A percentile compares a stretch with the other conserved stretches of the same genome.
Conservation (phyloP, 2,888 invertebrate genomes). For the Oxystoma pomonae region DNA sequence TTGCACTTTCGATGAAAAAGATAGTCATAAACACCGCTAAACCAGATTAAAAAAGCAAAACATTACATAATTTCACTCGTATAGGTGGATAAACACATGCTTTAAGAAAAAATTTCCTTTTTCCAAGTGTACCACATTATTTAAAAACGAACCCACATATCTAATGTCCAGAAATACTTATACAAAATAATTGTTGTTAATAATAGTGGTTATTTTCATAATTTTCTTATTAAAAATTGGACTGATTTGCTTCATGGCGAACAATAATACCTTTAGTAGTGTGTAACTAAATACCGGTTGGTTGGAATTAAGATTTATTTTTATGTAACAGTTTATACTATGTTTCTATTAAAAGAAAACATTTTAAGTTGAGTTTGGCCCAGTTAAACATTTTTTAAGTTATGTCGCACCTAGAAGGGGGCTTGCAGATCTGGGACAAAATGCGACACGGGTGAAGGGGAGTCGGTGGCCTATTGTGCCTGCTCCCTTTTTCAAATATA, state of each 20-base stretch:
- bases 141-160: neutral
- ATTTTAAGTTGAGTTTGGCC: too few species aligned
- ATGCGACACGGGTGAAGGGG: too few species aligned
- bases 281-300: neutral
- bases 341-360: neutral
- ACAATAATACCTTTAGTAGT: neutral
- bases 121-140: neutral
- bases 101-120: neutral
- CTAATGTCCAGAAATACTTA: neutral
- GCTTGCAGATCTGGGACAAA: too few species aligned
- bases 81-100: neutral
- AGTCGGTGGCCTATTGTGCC: too few species aligned
- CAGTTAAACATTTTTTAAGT: too few species aligned
- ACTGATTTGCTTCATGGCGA: neutral
- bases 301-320: neutral
- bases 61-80: neutral
- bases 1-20: neutral
- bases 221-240: neutral
- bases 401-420: too few species aligned
- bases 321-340: neutral
- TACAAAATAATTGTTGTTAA: neutral
- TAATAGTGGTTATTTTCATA: neutral
- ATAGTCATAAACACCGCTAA: neutral
- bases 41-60: neutral
- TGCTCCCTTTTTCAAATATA: too few species aligned